Conservation (phyloP, 1,140 invertebrate species). For the Drosophila ohnishii region DNA sequence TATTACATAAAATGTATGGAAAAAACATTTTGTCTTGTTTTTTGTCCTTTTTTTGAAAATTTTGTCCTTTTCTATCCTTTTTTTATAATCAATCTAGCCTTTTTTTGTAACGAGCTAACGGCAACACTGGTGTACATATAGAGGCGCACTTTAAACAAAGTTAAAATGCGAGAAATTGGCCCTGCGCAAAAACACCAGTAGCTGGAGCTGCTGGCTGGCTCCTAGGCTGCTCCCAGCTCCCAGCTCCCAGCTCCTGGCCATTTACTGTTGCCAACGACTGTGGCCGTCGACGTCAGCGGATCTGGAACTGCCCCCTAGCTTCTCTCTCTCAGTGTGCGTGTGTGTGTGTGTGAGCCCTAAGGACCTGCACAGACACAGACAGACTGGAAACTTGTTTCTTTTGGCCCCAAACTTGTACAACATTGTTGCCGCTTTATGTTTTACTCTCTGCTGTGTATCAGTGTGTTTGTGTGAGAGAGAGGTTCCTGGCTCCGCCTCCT, state of each 20-base stretch:
- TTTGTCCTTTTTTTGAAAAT: too few relatives aligned
- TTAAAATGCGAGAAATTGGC: constrained; percentile 75
- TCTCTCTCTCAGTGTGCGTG: background rate
- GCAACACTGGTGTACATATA: constrained; percentile 46
- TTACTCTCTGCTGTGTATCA: constrained; percentile 15
- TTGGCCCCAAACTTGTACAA: constrained; percentile 64
- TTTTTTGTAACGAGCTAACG: too few relatives aligned
- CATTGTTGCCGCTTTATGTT: constrained; percentile 78
- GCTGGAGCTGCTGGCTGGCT: constrained; percentile 41
- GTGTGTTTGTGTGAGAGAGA: constrained; percentile 10
- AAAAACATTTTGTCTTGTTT: too few relatives aligned
- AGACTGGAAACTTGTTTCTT: constrained; percentile 77
- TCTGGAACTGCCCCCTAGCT: constrained; percentile 47
- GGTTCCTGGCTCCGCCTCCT: constrained; percentile 54
- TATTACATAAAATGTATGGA: too few relatives aligned
- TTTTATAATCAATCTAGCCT: too few relatives aligned
- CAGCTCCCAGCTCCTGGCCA: constrained; percentile 49
- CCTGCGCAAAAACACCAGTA: constrained; percentile 71
- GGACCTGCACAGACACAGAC: constrained; percentile 14
- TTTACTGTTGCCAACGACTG: constrained; percentile 73
- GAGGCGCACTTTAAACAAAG: constrained; percentile 77
- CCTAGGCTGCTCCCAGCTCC: constrained; percentile 1
- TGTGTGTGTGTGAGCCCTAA: constrained; percentile 12
- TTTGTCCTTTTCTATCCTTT: too few relatives aligned
- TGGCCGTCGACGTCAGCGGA: constrained; percentile 35